Evolutionary conservation across 30 jellyfish, hydroid and myxozoan genomes (phyloP).

Genomic region (Clytia hemisphaerica): DNA sequence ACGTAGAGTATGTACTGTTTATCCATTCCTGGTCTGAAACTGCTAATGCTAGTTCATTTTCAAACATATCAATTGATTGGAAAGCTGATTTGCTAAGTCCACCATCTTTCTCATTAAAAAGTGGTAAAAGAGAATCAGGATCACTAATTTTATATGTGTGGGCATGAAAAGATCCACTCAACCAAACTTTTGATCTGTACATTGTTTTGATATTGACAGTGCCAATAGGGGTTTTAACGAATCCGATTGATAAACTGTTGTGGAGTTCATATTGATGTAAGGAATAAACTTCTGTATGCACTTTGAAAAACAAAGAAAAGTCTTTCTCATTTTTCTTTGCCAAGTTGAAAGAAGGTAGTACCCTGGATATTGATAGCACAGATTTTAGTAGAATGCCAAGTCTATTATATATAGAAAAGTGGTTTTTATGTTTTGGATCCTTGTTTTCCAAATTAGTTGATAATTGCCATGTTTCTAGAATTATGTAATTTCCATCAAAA

Average conservation of each 20-base stretch:
- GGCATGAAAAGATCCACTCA: constrained; percentile 28
- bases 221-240: constrained; percentile 75
- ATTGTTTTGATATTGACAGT: constrained; percentile 31
- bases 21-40: constrained; percentile 61
- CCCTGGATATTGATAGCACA: constrained; percentile 55
- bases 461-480: constrained; percentile 81
- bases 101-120: not conserved
- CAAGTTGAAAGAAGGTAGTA: constrained; percentile 71
- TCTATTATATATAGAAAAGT: constrained; percentile 69
- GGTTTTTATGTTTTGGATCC: constrained; percentile 38
- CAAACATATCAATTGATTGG: constrained; percentile 27
- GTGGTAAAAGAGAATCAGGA: constrained; percentile 8
- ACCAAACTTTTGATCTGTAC: constrained; percentile 40
- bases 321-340: constrained; percentile 62
- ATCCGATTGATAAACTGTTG: constrained; percentile 39
- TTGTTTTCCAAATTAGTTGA: not conserved
- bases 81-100: not conserved
- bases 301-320: constrained; percentile 53
- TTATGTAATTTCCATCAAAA: constrained; percentile 67
- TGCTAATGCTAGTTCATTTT: constrained; percentile 74
- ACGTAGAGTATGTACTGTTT: too few relatives aligned
- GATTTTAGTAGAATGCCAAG: constrained; percentile 71
- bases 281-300: constrained; percentile 26
- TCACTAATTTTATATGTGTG: constrained; percentile 14
- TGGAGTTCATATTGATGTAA: constrained; percentile 32